Base-by-base conservation (phyloP, 2,113 vertebrate species). In the Thymallus thymallus region DNA sequence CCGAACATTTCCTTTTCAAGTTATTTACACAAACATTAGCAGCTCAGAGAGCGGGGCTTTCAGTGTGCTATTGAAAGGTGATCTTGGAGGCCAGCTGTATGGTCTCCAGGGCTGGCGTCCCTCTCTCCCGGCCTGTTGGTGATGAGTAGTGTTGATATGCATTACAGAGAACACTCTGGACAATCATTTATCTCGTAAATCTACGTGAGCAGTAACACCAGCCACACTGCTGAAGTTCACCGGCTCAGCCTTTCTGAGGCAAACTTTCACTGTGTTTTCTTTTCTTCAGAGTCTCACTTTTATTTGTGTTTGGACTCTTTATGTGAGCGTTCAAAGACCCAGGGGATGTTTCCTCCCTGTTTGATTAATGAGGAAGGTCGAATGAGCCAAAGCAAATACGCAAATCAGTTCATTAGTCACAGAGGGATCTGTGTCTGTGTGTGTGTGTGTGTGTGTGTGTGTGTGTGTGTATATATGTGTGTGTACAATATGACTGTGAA, bases 21-120 rank as follows among this genome's bases (percentile, higher is more conserved):
- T 70, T 45, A 72, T 85, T 71, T 81, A 2, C 68, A 60, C 12
- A 71, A 74, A 80, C 64, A 48, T 86, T 62, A 80, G 71, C 5
- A 1, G 55, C 62, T 60, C 69, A 14, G 56, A 70, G 68, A 73
- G 73, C 45, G 48, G 1, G 55, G 71, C 24, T n/a, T 75, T 46
- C 9, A 46, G 71, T 0, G 64, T 5, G 56, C 67, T 29, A 10
- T 68, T 62, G 80, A 77, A 87, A 86, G 66, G 46, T 84, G 82
- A 88, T 77, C 35, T 3, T 67, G 26, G 73, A 30, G 73, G 80
- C 78, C 87, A 86, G 87, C 86, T 89, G 86, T 80, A 79, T 76
- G 80, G 68, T 72, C 71, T 83, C 77, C 18, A 18, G n/a, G n/a
- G 46, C 62, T 70, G 22, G 51, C 46, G 24, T 1, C 71, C 23